Base-by-base conservation (phyloP, 1,140 invertebrate species). In the Brachionus plicatilis region DNA sequence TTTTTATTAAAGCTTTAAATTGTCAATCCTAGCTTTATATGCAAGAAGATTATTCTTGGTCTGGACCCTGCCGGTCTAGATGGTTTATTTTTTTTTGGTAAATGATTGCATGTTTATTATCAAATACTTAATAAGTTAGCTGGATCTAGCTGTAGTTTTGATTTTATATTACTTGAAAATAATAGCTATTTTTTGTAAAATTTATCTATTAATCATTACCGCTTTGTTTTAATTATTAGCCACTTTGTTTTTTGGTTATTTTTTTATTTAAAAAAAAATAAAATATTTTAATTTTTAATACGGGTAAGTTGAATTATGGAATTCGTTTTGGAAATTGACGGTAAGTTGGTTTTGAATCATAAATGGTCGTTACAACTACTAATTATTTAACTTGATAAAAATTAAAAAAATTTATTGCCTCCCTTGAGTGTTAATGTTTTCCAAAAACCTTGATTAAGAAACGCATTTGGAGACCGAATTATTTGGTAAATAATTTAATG, bases 151-250 rank as follows among this genome's bases (percentile, higher is more conserved):
- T 72, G 68, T 72, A 72, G 68, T 72, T 72, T 72, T 72, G 9
- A 72, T 72, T 37, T 41, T 72, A n/a, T 45, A 41, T 41, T 41
- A 43, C n/a, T 41, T 72, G 20, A 17, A 43, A 72, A 72, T 72
- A 72, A 72, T 72, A 72, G 68, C 68, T 72, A 72, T 72, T 72
- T 72, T 68, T 68, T 68, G 66, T 72, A 17, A 72, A 72, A 17
- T 72, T 72, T 72, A 20, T 72, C 29, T 72, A 41, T 43, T 72
- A 41, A 72, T 41, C 68, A 41, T 41, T 43, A 41, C 33, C 33
- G 68, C 68, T 72, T 72, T 72, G 37, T 72, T 72, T 43, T 72
- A 17, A 72, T 68, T 68, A 68, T 33, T 68, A 68, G 66, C 33
- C 66, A 68, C 66, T 68, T 68, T 68, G 27, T 68, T 29, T 33